Percentiles rank a stretch among this genome's conserved stretches.
Evolutionary conservation across 1,140 invertebrate species (phyloP).

Genomic region (Brachionus sp.): DNA sequence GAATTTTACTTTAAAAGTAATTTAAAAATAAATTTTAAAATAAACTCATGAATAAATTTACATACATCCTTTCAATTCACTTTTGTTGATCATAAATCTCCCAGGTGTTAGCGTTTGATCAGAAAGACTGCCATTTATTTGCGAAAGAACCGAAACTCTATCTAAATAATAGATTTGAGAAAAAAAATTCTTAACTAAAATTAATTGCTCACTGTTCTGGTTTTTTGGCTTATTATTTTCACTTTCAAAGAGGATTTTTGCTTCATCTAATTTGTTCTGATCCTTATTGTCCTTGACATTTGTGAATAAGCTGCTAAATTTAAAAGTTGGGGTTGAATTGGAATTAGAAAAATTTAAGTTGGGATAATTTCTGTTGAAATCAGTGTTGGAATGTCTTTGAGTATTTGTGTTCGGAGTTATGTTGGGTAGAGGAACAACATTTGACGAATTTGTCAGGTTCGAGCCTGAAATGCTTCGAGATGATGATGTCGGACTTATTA

Average conservation of each 20-base stretch:
- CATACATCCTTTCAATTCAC: background rate
- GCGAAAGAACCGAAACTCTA: background rate
- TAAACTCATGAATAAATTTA: background rate
- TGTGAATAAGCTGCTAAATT: background rate
- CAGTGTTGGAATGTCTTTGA: background rate
- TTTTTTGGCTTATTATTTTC: background rate
- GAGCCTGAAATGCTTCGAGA: background rate
- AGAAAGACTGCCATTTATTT: background rate
- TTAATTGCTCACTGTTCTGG: background rate
- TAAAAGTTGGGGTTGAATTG: background rate
- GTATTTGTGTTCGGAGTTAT: background rate
- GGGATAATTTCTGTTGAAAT: background rate
- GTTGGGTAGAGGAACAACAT: background rate
- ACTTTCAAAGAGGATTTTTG: background rate
- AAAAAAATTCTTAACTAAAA: background rate
- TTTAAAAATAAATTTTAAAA: background rate
- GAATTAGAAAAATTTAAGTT: background rate
- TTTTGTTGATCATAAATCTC: background rate
- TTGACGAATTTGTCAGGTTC: background rate
- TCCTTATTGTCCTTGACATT: background rate
- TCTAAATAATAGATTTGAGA: background rate
- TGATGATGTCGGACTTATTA: background rate
- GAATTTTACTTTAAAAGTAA: background rate
- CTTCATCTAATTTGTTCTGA: background rate
- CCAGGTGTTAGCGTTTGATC: background rate